Percentiles rank a stretch among this genome's conserved stretches.
These are phyloP conservation scores for Colinus virginianus DNA, from an alignment of 2,113 vertebrate genomes.

Conservation along the genomic window DNA sequence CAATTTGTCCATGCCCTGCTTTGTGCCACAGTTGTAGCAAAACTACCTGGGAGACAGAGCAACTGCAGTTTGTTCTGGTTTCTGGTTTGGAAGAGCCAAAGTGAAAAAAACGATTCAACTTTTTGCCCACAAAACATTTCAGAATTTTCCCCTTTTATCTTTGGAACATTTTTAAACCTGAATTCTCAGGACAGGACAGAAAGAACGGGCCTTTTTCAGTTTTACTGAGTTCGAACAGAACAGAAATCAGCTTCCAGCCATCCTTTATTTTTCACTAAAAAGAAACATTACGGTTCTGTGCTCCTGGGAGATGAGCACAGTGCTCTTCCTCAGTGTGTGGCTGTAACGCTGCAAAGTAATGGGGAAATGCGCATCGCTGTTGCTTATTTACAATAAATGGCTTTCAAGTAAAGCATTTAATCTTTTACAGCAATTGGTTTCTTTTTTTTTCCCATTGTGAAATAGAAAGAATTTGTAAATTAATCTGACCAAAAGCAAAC, in stretches of 20 bases:
- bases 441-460: not conserved
- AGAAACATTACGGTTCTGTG: not conserved
- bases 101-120: not conserved
- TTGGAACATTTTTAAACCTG: not conserved
- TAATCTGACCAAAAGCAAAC: conserved; percentile 63
- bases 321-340: not conserved
- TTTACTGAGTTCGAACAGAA: not conserved
- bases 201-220: not conserved
- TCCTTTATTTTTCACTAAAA: not conserved
- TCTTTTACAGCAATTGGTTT: not conserved
- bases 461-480: conserved; percentile 37
- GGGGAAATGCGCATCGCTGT: not conserved
- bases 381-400: conserved; percentile 14
- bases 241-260: not conserved
- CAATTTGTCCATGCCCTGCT: not conserved
- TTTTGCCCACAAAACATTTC: not conserved
- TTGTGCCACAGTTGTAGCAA: not conserved
- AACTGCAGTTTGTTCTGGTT: not conserved
- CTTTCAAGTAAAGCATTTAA: not conserved
- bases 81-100: not conserved
- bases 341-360: not conserved
- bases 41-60: not conserved
- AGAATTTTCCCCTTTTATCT: not conserved
- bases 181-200: not conserved
- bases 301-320: not conserved